phyloP scores from a whole-genome alignment of 2,888 invertebrate species.

The Coecobrya sp. region DNA sequence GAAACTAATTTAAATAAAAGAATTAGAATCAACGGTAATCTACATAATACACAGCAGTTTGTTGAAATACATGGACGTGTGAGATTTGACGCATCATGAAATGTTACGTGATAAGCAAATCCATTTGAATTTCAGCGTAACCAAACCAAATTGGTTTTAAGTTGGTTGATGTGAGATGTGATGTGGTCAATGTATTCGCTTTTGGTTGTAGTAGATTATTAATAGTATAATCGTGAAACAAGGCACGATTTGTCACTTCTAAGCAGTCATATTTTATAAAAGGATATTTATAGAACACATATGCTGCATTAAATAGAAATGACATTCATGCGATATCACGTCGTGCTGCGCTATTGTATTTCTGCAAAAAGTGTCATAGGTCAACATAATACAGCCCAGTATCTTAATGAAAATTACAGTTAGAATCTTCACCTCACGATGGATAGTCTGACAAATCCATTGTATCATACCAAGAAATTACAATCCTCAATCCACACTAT shows the following conservation, averaged over 20 bases:
- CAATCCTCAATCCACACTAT: no score
- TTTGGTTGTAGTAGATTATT: not conserved
- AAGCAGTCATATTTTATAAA: constrained; percentile 24
- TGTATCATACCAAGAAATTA: not conserved
- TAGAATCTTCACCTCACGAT: not conserved
- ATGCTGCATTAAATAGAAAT: constrained; percentile 19
- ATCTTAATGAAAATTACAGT: no score
- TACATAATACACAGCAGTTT: no score
- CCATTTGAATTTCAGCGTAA: not conserved
- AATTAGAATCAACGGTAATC: no score
- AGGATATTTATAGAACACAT: no score
- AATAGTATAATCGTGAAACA: constrained; percentile 43
- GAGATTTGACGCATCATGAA: not conserved
- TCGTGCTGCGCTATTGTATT: not conserved
- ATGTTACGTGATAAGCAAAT: not conserved
- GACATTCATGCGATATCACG: constrained; percentile 63
- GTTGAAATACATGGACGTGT: no score
- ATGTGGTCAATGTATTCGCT: not conserved
- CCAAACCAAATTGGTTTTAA: not conserved
- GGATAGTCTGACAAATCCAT: not conserved
- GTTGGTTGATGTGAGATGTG: not conserved
- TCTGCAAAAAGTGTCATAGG: not conserved
- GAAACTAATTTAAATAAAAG: no score
- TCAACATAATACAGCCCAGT: no score
- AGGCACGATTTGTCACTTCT: constrained; percentile 48